Conservation (phyloP, 1,140 invertebrate species). For the Telenomus remus region DNA sequence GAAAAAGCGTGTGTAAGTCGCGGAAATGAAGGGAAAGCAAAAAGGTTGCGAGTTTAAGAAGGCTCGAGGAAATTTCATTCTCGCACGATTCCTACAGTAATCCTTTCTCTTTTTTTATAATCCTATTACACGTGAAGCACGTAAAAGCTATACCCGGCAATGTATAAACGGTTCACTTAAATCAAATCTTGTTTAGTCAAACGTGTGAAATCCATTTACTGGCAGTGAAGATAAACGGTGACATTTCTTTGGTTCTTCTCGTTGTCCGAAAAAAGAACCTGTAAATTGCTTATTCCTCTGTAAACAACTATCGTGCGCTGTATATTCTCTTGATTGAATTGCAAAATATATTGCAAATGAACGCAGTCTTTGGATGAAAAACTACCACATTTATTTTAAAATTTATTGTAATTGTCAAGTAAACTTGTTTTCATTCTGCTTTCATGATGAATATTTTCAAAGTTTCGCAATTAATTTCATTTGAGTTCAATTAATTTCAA, state of each 20-base stretch:
- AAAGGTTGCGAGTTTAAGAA: constrained; percentile 33
- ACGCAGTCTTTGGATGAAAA: no score
- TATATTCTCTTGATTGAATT: no score
- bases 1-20: constrained; percentile 33
- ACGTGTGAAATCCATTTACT: constrained; percentile 48
- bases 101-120: constrained; percentile 50
- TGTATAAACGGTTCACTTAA: constrained; percentile 49
- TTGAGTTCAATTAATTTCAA: no score
- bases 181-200: constrained; percentile 49
- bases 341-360: no score
- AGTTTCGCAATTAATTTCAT: no score
- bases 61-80: constrained; percentile 49
- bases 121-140: constrained; percentile 50
- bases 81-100: constrained; percentile 49
- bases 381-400: no score
- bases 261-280: constrained; percentile 11
- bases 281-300: no score
- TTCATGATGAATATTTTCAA: no score
- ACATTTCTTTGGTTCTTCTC: constrained; percentile 27
- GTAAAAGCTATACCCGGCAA: constrained; percentile 43
- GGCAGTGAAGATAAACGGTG: constrained; percentile 39
- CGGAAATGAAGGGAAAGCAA: constrained; percentile 7
- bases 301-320: no score
- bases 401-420: no score
- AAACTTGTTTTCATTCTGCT: no score